phyloP scores from a whole-genome alignment of 2,113 vertebrate genomes.

The Atherinomorus stipes region DNA sequence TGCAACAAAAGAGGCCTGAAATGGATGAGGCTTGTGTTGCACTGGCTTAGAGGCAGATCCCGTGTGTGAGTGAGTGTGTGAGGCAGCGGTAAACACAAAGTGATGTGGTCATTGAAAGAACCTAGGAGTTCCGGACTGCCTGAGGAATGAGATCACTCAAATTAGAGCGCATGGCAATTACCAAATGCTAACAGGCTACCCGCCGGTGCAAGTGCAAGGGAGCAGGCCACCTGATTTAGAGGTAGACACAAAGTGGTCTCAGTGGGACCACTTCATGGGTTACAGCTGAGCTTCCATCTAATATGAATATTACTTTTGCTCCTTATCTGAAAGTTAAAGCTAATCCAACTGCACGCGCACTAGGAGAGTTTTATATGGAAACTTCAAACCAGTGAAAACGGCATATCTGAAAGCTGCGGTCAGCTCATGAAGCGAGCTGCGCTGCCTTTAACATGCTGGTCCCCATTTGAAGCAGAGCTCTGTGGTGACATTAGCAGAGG shows the following conservation, averaged over 20 bases:
- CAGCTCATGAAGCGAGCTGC: constrained; percentile 30
- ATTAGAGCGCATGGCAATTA: constrained; percentile 72
- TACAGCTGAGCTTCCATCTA: constrained; percentile 62
- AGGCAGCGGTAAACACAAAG: constrained; percentile 53
- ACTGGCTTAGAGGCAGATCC: constrained; percentile 12
- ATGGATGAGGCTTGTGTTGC: constrained; percentile 23
- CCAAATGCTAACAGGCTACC: constrained; percentile 59
- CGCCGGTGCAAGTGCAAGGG: constrained; percentile 52
- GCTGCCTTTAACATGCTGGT: constrained; percentile 39
- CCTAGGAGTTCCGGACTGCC: constrained; percentile 58
- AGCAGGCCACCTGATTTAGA: constrained; percentile 51
- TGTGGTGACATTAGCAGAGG: constrained; percentile 58
- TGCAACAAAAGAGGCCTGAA: constrained; percentile 9
- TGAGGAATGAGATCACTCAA: constrained; percentile 74
- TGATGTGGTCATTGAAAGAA: constrained; percentile 67
- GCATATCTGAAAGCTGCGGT: constrained; percentile 46
- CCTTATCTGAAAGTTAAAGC: constrained; percentile 13
- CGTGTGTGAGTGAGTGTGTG: constrained; percentile 34
- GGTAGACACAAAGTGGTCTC: constrained; percentile 43
- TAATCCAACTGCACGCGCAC: background rate
- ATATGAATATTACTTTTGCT: constrained; percentile 8
- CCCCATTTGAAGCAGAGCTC: constrained; percentile 47
- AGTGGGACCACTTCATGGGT: constrained; percentile 62
- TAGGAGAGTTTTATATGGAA: constrained; percentile 36
- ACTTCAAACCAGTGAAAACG: constrained; percentile 53